Evolutionary conservation across 1,140 invertebrate species (phyloP), one percentile per base, ranked within the genome.

Genomic region (Globodera rostochiensis): DNA sequence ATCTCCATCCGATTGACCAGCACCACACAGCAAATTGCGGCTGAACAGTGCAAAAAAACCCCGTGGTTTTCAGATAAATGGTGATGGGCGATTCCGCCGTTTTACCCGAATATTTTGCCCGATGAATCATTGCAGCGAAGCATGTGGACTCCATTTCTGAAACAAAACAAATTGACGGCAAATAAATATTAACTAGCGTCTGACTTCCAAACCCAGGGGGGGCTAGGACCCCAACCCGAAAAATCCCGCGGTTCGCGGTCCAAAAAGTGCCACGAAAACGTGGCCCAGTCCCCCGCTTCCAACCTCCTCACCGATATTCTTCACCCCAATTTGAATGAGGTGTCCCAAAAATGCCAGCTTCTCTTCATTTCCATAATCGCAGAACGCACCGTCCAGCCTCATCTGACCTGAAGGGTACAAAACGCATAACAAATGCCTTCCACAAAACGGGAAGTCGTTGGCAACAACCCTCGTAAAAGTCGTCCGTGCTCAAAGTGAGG

Each of bases 321-420:
- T 92, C 5, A 99, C 94, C 2, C 95, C 95, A 36, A 93, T 90
- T 25, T 94, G 92, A 66, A 94, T 92, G 74, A 98, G 88, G 81
- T 93, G 92, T 57, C 93, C 92, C 77, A 98, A 91, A 87, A 95
- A 98, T 19, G 93, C 93, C 92, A 96, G 93, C 91, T 97, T 97
- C 71, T 99, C 96, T 1, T 92, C 91, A 89, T 95, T 94, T 2
- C 92, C 93, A 90, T 95, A 98, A 80, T 97, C 95, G 90, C 96
- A 98, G 91, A 98, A 98, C 6, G 96, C 96, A 2, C 97, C 97
- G 90, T 99, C 97, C 80, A 98, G 90, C 79, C 97, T 93, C 4
- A 94, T 96, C 91, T 98, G 95, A 78, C 91, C 69, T 71, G 69
- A 36, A 9, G 36, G 36, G 25, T n/a, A 69, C 3, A 15, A 45